Evolutionary conservation across 2,888 invertebrate genomes (phyloP).

Genomic region (Euplagia quadripunctaria): DNA sequence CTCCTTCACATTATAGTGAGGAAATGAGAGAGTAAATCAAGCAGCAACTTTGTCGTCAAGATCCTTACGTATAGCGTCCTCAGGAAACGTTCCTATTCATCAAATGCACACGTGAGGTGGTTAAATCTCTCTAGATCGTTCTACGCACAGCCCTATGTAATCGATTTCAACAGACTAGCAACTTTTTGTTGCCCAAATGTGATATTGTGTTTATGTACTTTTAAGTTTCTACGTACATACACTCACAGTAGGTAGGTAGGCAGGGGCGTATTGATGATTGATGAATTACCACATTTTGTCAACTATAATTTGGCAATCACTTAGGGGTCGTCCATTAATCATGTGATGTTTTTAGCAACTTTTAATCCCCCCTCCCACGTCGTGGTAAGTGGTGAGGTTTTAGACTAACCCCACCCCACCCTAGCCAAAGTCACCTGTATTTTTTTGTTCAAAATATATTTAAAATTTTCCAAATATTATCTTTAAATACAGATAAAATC

Average conservation of each 20-base stretch:
- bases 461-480: too few species aligned
- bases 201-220: too few species aligned
- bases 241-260: neutral
- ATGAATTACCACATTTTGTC: neutral
- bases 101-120: slow-evolving; percentile 57
- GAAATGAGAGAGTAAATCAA: slow-evolving; percentile 57
- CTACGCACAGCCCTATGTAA: slow-evolving; percentile 32
- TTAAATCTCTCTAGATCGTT: slow-evolving; percentile 40
- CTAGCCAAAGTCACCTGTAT: too few species aligned
- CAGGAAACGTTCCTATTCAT: slow-evolving; percentile 56
- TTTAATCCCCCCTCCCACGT: too few species aligned
- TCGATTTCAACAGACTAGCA: slow-evolving; percentile 9
- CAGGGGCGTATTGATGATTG: neutral
- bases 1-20: slow-evolving; percentile 32
- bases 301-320: too few species aligned
- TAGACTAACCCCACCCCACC: too few species aligned
- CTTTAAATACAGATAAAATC: too few species aligned
- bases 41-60: slow-evolving; percentile 49
- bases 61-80: slow-evolving; percentile 37
- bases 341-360: too few species aligned
- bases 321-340: too few species aligned
- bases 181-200: slow-evolving; percentile 2
- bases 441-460: too few species aligned
- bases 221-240: neutral
- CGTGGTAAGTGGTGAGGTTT: too few species aligned